Evolutionary conservation across 2,888 invertebrate genomes (phyloP), one percentile per base, ranked within the genome.

Genomic region (Hoplodrina blanda): DNA sequence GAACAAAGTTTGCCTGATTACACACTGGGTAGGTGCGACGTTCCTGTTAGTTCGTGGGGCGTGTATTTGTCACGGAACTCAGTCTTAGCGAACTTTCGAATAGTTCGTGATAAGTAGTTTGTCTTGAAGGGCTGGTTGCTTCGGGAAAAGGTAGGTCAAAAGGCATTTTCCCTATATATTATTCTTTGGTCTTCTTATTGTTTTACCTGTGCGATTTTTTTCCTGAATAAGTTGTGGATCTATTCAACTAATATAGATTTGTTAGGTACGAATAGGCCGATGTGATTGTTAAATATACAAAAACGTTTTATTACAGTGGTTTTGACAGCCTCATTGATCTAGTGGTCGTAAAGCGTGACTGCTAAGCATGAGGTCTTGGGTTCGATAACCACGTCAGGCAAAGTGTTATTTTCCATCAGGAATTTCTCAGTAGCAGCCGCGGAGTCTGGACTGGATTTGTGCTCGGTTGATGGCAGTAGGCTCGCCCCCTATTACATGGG

Each of bases 1-100:
- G 7, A 57, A 6, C 19, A 7, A 78, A 60, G 52, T 77, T 77
- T 56, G 53, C 41, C 64, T 69, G 52, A 70, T 63, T 76, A 63
- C 60, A 55, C n/a, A 44, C 25, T 44, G 17, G 17, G 1, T 3
- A 44, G 15, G 37, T 50, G 53, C n/a, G 56, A 62, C 17, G 46
- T 20, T 44, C 49, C 44, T 57, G 25, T 41, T 59, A 56, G 57
- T 75, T 57, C 19, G 44, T 19, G 46, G 11, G 41, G 19, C 46
- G 50, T 62, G 37, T 64, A 52, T 69, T 67, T 80, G 61, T 65
- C 78, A 59, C 50, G 57, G 57, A 62, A 56, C 46, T 49, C n/a
- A 0, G 67, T 62, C 56, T 57, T 46, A 55, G n/a, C 33, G 33
- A 77, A 81, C 62, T 77, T 57, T 54, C 41, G 11, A 44, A 62